phyloP scores from a whole-genome alignment of 2,113 vertebrate genomes.

The Colaptes auratus region DNA sequence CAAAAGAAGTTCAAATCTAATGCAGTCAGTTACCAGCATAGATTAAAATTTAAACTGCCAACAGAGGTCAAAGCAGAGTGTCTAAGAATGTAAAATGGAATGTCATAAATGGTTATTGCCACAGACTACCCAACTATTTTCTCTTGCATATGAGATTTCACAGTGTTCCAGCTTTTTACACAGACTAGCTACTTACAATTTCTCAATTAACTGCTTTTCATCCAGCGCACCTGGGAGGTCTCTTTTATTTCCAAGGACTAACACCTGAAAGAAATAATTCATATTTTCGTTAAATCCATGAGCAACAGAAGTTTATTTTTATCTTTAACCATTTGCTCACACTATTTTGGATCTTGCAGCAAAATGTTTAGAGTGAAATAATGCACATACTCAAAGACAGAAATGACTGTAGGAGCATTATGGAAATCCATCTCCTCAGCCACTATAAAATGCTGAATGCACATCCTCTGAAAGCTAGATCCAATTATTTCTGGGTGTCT shows the following conservation, averaged over 20 bases:
- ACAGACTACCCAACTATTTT: background rate
- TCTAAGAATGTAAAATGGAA: constrained; percentile 13
- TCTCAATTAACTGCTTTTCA: constrained; percentile 92
- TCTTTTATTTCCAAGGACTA: constrained; percentile 91
- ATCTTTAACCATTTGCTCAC: background rate
- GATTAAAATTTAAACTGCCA: background rate
- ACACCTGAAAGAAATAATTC: constrained; percentile 74
- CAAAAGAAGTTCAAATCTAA: background rate
- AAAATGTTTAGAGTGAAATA: background rate
- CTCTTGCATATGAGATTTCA: background rate
- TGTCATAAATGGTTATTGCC: background rate
- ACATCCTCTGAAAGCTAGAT: background rate
- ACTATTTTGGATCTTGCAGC: background rate
- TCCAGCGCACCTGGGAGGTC: constrained; percentile 86
- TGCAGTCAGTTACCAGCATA: constrained; percentile 7
- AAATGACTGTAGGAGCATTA: background rate
- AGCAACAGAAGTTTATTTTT: background rate
- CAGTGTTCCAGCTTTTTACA: background rate
- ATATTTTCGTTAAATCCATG: background rate
- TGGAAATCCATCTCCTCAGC: background rate
- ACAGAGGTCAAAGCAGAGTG: background rate
- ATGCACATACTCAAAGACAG: background rate
- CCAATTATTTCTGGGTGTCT: background rate
- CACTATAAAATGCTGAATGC: background rate
- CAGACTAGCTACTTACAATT: constrained; percentile 80